A percentile compares a stretch with the other conserved stretches of the same genome.
phyloP scores from a whole-genome alignment of 2,797 vertebrate genomes.

The Diplodus puntazzo region DNA sequence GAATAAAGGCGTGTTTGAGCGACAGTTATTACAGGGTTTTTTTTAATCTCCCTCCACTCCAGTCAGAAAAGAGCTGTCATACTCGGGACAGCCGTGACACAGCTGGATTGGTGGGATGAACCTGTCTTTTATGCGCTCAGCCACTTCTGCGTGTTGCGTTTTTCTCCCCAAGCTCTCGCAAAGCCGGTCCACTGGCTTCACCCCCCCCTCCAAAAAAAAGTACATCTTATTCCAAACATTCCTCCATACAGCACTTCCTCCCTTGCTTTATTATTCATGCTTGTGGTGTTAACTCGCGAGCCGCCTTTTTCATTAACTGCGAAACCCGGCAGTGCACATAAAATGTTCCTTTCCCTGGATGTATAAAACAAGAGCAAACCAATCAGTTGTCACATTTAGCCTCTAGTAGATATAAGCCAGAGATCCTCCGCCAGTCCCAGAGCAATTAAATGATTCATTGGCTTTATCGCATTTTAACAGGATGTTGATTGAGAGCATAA shows the following conservation, averaged over 20 bases:
- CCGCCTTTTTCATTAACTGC: conserved; percentile 56
- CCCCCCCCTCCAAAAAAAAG: neutral
- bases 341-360: conserved; percentile 65
- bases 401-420: conserved; percentile 77
- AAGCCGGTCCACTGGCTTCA: conserved; percentile 24
- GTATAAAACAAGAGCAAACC: conserved; percentile 78
- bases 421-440: conserved; percentile 79
- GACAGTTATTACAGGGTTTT: conserved; percentile 47
- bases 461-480: conserved; percentile 86
- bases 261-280: conserved; percentile 58
- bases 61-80: conserved; percentile 10
- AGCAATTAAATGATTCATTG: conserved; percentile 87
- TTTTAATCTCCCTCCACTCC: conserved; percentile 46
- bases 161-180: neutral
- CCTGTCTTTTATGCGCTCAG: conserved; percentile 22
- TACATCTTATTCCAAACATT: conserved; percentile 39
- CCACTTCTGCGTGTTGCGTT: neutral
- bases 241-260: conserved; percentile 31
- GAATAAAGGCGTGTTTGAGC: conserved; percentile 73
- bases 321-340: conserved; percentile 58
- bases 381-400: conserved; percentile 80
- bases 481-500: conserved; percentile 88
- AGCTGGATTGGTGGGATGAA: neutral
- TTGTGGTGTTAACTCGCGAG: conserved; percentile 50
- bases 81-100: conserved; percentile 8